Percentiles rank a stretch among this genome's conserved stretches.
These are phyloP conservation scores for Formica selysi DNA, from an alignment of 1,140 invertebrate genomes.

Conservation along the genomic window DNA sequence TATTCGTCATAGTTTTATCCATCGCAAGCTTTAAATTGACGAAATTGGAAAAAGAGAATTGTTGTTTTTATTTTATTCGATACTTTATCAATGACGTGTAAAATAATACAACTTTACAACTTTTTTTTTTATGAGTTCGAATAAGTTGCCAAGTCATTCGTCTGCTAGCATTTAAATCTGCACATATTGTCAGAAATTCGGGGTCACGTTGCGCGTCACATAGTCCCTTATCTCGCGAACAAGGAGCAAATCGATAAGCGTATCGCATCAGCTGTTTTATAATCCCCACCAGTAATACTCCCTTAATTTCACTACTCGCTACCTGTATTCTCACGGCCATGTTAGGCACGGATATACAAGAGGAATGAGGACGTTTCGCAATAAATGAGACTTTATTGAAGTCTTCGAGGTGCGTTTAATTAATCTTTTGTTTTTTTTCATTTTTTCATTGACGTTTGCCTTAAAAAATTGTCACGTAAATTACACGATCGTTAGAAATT, in stretches of 20 bases:
- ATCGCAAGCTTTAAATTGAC: not conserved
- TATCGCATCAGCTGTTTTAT: conserved; percentile 50
- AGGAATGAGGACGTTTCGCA: conserved; percentile 6
- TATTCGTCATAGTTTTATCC: not conserved
- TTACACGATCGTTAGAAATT: not conserved
- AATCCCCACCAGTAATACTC: not conserved
- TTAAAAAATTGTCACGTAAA: not conserved
- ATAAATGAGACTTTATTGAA: conserved; percentile 8
- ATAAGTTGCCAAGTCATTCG: not conserved
- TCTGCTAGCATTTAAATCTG: not conserved
- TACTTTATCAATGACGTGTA: not conserved
- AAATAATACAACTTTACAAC: not conserved
- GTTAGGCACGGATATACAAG: not conserved
- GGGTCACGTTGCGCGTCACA: not conserved
- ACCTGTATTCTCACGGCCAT: conserved; percentile 33
- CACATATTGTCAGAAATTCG: not conserved
- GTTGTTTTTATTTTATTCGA: not conserved
- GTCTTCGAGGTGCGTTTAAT: not conserved
- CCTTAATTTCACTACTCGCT: not conserved
- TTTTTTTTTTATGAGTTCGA: not conserved
- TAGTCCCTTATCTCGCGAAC: not conserved
- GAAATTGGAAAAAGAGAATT: not conserved
- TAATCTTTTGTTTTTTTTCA: not conserved
- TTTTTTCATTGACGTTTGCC: not conserved
- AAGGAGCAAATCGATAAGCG: conserved; percentile 33